Evolutionary conservation across 2,888 invertebrate species (phyloP).

Genomic region (Pantelozetes paolii): DNA sequence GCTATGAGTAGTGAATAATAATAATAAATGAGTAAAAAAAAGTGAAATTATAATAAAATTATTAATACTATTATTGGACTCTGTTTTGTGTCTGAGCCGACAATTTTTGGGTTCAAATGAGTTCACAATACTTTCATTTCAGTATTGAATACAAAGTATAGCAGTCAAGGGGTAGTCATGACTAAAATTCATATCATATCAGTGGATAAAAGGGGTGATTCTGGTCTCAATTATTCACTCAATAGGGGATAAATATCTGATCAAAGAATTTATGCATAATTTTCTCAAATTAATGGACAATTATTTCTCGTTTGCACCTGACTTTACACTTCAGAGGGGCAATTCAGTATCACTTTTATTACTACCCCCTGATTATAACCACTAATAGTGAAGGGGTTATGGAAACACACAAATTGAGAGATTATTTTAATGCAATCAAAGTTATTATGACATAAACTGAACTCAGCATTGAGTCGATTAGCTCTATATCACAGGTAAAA

Average conservation of each 20-base stretch:
- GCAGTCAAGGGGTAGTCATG: background rate
- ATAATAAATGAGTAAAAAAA: background rate
- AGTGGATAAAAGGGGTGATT: too few species aligned
- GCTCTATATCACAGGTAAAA: background rate
- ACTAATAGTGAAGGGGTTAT: background rate
- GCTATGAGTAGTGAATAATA: slow-evolving; percentile 8
- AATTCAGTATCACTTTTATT: too few species aligned
- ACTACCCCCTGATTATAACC: background rate
- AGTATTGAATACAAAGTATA: background rate
- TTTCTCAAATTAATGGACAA: too few species aligned
- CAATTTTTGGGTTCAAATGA: background rate
- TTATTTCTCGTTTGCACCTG: too few species aligned
- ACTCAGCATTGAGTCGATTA: background rate
- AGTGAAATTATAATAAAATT: background rate
- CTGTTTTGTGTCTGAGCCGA: background rate
- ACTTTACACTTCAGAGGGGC: too few species aligned
- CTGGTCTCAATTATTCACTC: too few species aligned
- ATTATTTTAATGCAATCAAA: slow-evolving; percentile 21
- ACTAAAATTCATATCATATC: too few species aligned
- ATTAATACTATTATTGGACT: background rate
- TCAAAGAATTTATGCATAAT: too few species aligned
- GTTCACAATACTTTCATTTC: background rate
- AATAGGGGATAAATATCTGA: too few species aligned
- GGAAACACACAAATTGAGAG: background rate
- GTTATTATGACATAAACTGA: slow-evolving; percentile 10